Percentiles rank a stretch among this genome's conserved stretches.
These are phyloP conservation scores for Nasonia longicornis DNA, from an alignment of 1,140 invertebrate species.

Conservation along the genomic window DNA sequence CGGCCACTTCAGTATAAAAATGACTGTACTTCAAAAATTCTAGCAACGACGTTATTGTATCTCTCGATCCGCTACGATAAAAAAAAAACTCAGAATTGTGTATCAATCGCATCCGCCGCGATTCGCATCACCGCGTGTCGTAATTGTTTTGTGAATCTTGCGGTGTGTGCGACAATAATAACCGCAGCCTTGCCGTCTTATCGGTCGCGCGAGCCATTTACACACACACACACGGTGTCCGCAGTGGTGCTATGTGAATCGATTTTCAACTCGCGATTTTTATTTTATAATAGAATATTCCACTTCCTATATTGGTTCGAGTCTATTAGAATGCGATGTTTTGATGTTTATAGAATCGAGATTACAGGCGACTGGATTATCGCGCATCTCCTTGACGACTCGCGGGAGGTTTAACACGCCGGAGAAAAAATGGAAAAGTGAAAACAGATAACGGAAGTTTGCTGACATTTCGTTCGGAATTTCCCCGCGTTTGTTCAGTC, in stretches of 20 bases:
- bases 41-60: too few species aligned
- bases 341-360: too few species aligned
- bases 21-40: too few species aligned
- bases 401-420: neutral
- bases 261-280: too few species aligned
- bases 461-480: neutral
- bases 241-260: too few species aligned
- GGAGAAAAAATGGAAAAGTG: neutral
- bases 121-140: neutral
- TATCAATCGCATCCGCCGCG: neutral
- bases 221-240: too few species aligned
- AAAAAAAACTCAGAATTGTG: neutral
- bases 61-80: neutral
- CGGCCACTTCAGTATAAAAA: too few species aligned
- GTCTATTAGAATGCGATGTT: too few species aligned
- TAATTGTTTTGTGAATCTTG: neutral
- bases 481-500: neutral
- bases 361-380: neutral
- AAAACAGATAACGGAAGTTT: neutral
- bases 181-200: neutral
- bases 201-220: neutral
- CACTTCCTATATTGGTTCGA: too few species aligned
- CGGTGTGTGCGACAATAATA: neutral
- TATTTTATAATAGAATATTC: too few species aligned
- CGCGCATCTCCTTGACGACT: neutral